Conservation (phyloP, 2,113 vertebrate species). For the Hydropotes inermis region DNA sequence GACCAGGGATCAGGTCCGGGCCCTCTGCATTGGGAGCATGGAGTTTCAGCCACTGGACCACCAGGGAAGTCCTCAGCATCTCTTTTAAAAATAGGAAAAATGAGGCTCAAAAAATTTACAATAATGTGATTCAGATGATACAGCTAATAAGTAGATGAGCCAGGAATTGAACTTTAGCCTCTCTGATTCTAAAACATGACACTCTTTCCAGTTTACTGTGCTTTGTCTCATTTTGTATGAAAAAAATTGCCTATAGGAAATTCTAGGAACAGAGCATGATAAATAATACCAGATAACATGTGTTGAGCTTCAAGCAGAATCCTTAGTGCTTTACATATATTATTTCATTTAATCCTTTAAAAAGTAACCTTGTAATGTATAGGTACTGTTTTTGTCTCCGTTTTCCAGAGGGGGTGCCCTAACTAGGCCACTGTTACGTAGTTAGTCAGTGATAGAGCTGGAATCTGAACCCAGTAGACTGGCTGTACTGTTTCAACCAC, state of each 20-base stretch:
- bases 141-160: neutral
- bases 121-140: neutral
- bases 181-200: neutral
- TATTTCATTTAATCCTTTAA: neutral
- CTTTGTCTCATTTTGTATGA: slow-evolving; percentile 3
- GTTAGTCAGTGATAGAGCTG: neutral
- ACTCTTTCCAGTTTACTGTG: neutral
- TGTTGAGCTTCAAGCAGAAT: neutral
- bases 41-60: neutral
- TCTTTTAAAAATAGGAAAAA: slow-evolving; percentile 2
- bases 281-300: neutral
- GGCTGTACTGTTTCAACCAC: neutral
- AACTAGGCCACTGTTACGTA: neutral
- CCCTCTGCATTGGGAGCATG: neutral
- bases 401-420: neutral
- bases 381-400: neutral
- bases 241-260: neutral
- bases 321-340: neutral
- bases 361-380: neutral
- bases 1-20: neutral
- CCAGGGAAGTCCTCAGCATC: neutral
- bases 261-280: neutral
- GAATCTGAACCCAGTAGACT: neutral
- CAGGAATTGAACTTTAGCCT: neutral
- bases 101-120: neutral